Base-by-base conservation (phyloP, 2,797 vertebrate species). In the Lutjanus argentimaculatus region DNA sequence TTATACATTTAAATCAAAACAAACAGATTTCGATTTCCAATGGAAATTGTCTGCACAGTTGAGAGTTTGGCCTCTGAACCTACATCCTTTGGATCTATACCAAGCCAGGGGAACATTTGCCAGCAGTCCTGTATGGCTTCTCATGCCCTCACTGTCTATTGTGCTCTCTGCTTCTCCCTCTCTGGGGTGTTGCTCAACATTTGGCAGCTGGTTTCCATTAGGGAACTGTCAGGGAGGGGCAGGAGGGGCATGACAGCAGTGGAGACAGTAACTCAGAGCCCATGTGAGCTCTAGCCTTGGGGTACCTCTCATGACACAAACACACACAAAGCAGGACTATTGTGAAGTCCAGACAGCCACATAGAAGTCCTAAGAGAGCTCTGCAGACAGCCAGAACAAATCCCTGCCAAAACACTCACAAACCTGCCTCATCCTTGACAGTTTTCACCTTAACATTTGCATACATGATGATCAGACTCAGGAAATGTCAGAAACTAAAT, bases 181-280 rank as follows among this genome's bases (percentile, higher is more conserved):
- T 79, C 69, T 76, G 30, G 53, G 66, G 56, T 90, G 66, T 88
- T 85, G 82, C 84, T 88, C 67, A 89, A 88, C 85, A 80, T 79
- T 84, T 77, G 59, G 85, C 92, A 91, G 83, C 91, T 94, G 91
- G 82, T 91, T 94, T 91, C 79, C 76, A 89, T 94, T 88, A 92
- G 75, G 36, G 72, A 74, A 57, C 85, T 84, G 72, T 77, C 63
- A 79, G 83, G 88, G 86, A 75, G 84, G 77, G 62, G 85, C 62
- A 42, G 71, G 22, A 69, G 79, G 79, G 78, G 81, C 87, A 87
- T 85, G 76, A 84, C 86, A 90, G 74, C 56, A 5, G 61, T 69
- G 66, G n/a, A 87, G 79, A 87, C 72, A 86, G 72, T 85, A 82
- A 89, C 72, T 81, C 46, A 81, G 55, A 80, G 68, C 53, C 76